phyloP scores from a whole-genome alignment of 2,113 vertebrate species.

The Psophia crepitans region DNA sequence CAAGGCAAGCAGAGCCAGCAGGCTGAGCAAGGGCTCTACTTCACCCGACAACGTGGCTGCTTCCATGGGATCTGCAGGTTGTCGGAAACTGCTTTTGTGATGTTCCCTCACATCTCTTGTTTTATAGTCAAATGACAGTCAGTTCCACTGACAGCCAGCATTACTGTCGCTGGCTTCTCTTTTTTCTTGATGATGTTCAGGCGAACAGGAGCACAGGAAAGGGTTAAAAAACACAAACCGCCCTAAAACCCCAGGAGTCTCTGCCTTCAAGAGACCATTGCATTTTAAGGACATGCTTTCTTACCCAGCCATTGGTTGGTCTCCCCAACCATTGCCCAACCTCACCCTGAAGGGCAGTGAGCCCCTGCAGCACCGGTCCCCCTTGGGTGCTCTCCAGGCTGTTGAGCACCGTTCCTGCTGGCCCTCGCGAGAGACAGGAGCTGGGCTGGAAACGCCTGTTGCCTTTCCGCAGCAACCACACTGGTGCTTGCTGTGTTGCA shows the following conservation, averaged over 20 bases:
- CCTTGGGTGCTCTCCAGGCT: neutral
- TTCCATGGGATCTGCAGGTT: neutral
- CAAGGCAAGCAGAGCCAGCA: neutral
- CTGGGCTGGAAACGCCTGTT: slow-evolving; percentile 50
- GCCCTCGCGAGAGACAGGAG: slow-evolving; percentile 31
- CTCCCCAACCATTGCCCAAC: fast-evolving
- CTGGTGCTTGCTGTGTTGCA: slow-evolving; percentile 62
- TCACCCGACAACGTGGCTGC: neutral
- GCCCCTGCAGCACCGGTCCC: fast-evolving
- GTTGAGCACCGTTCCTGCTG: neutral
- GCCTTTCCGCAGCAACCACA: neutral
- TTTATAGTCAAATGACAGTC: neutral
- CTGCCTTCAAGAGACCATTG: neutral
- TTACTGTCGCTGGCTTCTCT: neutral
- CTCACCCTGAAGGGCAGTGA: neutral
- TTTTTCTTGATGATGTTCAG: neutral
- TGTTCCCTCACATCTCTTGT: neutral
- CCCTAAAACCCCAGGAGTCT: fast-evolving
- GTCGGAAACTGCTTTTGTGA: neutral
- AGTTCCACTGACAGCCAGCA: neutral
- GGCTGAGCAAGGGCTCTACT: neutral
- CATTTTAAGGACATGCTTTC: neutral
- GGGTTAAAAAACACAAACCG: neutral
- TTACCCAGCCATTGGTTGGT: neutral
- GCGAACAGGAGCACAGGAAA: neutral